phyloP scores from a whole-genome alignment of 2,888 invertebrate genomes.

The Drosophila lacicola region DNA sequence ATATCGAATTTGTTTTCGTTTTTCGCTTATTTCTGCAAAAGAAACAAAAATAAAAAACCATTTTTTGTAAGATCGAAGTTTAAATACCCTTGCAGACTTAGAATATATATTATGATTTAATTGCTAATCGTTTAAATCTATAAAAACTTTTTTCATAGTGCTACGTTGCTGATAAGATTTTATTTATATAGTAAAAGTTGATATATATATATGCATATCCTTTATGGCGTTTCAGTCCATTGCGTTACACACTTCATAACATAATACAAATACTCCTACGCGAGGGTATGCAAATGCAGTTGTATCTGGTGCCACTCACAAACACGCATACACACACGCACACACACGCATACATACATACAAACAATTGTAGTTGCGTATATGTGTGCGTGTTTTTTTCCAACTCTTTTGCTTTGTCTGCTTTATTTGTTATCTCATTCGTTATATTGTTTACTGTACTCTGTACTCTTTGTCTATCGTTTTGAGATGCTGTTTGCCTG shows the following conservation, averaged over 20 bases:
- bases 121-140: not conserved
- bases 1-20: slow-evolving; percentile 46
- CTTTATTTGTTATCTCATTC: slow-evolving; percentile 55
- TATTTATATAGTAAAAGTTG: too few relatives aligned
- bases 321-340: not conserved
- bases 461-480: slow-evolving; percentile 67
- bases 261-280: too few relatives aligned
- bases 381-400: slow-evolving; percentile 27
- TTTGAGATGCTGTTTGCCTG: slow-evolving; percentile 25
- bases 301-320: slow-evolving; percentile 43
- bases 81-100: not conserved
- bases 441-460: slow-evolving; percentile 62
- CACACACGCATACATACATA: not conserved
- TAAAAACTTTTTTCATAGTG: not conserved
- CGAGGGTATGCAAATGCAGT: slow-evolving; percentile 17
- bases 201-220: too few relatives aligned
- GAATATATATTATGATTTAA: too few relatives aligned
- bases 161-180: too few relatives aligned
- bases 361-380: not conserved
- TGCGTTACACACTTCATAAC: not conserved
- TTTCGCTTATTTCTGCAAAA: slow-evolving; percentile 58
- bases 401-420: slow-evolving; percentile 76
- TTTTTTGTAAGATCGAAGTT: not conserved
- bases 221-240: too few relatives aligned
- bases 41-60: not conserved